Percentiles rank a stretch among this genome's conserved stretches.
Evolutionary conservation across 1,140 invertebrate genomes (phyloP).

Genomic region (Steinernema feltiae): DNA sequence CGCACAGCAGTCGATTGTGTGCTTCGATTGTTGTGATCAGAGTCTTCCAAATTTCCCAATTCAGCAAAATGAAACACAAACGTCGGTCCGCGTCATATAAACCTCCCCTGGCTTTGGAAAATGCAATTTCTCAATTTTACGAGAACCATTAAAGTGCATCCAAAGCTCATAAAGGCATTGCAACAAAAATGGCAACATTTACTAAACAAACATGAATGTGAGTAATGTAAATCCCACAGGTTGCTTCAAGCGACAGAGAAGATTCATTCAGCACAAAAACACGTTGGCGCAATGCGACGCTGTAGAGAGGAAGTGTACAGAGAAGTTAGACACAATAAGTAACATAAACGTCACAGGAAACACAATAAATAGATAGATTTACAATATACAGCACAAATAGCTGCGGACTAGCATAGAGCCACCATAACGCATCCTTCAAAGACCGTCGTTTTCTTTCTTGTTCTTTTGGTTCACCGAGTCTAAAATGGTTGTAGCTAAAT

Average conservation of each 20-base stretch:
- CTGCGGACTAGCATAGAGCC: background rate
- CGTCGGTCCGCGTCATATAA: too few relatives aligned
- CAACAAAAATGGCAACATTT: background rate
- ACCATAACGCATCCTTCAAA: background rate
- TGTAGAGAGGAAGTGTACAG: background rate
- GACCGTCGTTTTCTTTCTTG: slow-evolving; percentile 1
- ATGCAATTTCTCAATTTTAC: too few relatives aligned
- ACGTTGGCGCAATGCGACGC: background rate
- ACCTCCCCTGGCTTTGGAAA: too few relatives aligned
- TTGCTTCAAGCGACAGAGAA: background rate
- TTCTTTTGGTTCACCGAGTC: background rate
- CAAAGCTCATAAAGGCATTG: background rate
- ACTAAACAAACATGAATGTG: background rate
- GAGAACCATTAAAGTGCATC: too few relatives aligned
- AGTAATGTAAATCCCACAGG: background rate
- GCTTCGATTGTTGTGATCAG: too few relatives aligned
- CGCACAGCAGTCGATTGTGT: too few relatives aligned
- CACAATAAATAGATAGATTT: background rate
- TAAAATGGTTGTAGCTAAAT: too few relatives aligned
- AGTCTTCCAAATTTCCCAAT: too few relatives aligned
- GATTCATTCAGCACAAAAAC: background rate
- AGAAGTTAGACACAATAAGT: too few relatives aligned
- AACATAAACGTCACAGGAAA: background rate
- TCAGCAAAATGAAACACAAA: too few relatives aligned
- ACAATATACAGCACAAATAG: background rate